phyloP scores from a whole-genome alignment of 2,888 invertebrate species.

The Rotaria macrura region DNA sequence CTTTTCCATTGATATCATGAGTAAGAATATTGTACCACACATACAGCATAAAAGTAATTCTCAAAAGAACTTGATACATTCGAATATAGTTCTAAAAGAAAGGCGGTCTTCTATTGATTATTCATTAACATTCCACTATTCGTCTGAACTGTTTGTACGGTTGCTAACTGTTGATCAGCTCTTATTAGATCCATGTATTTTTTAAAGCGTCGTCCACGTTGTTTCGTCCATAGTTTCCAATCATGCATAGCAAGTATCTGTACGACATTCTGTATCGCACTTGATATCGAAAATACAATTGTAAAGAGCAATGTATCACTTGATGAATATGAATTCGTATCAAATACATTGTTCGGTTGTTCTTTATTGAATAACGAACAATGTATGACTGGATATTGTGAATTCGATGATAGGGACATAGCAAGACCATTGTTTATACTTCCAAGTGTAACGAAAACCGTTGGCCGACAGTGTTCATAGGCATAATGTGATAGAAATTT shows the following conservation, averaged over 20 bases:
- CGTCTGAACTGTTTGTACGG: background rate
- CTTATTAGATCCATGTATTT: background rate
- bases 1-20: background rate
- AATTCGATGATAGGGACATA: constrained; percentile 84
- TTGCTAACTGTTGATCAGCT: background rate
- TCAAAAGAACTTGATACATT: background rate
- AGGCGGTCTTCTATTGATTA: background rate
- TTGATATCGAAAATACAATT: background rate
- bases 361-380: constrained; percentile 71
- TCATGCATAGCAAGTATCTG: constrained; percentile 11
- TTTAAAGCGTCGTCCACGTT: background rate
- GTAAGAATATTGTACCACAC: background rate
- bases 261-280: background rate
- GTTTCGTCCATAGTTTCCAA: constrained; percentile 1
- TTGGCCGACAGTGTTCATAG: constrained; percentile 51
- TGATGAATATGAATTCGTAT: background rate
- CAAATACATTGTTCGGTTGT: background rate
- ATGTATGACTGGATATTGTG: constrained; percentile 85
- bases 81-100: background rate
- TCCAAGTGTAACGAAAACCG: constrained; percentile 86
- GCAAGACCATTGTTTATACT: constrained; percentile 93
- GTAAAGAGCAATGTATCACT: background rate
- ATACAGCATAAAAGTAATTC: background rate
- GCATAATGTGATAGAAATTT: background rate
- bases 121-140: background rate